phyloP scores from a whole-genome alignment of 2,888 invertebrate species.

The Harmothoe impar region DNA sequence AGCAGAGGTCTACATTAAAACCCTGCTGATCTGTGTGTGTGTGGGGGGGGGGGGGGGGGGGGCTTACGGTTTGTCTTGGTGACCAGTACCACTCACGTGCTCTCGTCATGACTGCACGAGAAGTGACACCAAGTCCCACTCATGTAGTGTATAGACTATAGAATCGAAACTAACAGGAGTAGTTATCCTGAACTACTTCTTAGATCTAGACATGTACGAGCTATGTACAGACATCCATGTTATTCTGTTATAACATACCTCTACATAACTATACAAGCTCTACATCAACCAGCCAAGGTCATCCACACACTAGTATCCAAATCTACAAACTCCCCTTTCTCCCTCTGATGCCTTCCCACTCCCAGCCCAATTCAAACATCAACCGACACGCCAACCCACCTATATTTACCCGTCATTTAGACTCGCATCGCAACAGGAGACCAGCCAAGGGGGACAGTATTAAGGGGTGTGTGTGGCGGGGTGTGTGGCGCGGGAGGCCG shows the following conservation, averaged over 20 bases:
- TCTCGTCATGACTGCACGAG: not conserved
- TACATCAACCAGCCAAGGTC: not conserved
- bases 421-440: constrained; percentile 21
- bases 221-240: too few species aligned
- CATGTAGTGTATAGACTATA: not conserved
- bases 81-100: not conserved
- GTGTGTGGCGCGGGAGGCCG: not conserved
- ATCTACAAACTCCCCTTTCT: not conserved
- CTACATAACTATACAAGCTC: not conserved
- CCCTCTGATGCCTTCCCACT: not conserved
- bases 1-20: not conserved
- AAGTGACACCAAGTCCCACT: not conserved
- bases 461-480: not conserved
- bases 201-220: too few species aligned
- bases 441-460: not conserved
- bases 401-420: constrained; percentile 34
- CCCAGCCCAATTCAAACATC: not conserved
- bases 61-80: not conserved
- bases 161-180: too few species aligned
- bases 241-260: too few species aligned
- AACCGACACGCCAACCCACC: not conserved
- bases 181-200: too few species aligned
- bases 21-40: not conserved
- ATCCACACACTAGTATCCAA: not conserved
- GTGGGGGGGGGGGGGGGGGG: not conserved